Base-by-base conservation (phyloP, 1,140 invertebrate species). In the Centruroides vittatus region DNA sequence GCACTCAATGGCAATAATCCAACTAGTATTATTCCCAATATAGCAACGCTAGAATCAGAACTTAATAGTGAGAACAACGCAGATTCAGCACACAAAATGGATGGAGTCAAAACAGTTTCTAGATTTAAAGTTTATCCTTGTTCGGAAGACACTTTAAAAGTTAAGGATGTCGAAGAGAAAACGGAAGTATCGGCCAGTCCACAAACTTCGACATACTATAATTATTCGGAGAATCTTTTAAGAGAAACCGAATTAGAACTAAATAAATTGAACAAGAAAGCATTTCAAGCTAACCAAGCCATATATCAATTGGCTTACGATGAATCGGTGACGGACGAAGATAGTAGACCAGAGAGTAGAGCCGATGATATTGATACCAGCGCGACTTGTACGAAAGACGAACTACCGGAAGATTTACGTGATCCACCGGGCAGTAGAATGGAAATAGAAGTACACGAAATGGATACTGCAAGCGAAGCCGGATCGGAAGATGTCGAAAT, bases 401-500 rank as follows among this genome's bases (percentile, higher is more conserved):
- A 6, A n/a, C 35, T 57, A 4, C 11, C 47, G 13, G 41, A 41
- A 41, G 41, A 41, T 41, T 41, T 41, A 41, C 41, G 41, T 3
- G 41, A 41, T 41, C 41, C 41, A 3, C 41, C 41, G 8, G 41
- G 41, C 5, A 56, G 51, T 23, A 56, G 57, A 61, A 41, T 48
- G n/a, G 66, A 67, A 60, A 67, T 67, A 1, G 35, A 63, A 5
- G 52, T 67, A 6, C 63, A 67, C 46, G 66, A 67, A 60, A 54
- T 58, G 8, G 66, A 67, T 23, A 62, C 55, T 54, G 57, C 35
- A 5, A 63, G 61, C 52, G 66, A 67, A 35, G 65, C 64, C 34
- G 66, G 66, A 35, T 65, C 63, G 35, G 66, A 67, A 61, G 66
- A 67, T 53, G 59, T 67, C 0, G 66, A 67, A 35, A 48, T 64